A percentile compares a stretch with the other conserved stretches of the same genome.
phyloP scores from a whole-genome alignment of 2,888 invertebrate species.

The Tetropium fuscum region DNA sequence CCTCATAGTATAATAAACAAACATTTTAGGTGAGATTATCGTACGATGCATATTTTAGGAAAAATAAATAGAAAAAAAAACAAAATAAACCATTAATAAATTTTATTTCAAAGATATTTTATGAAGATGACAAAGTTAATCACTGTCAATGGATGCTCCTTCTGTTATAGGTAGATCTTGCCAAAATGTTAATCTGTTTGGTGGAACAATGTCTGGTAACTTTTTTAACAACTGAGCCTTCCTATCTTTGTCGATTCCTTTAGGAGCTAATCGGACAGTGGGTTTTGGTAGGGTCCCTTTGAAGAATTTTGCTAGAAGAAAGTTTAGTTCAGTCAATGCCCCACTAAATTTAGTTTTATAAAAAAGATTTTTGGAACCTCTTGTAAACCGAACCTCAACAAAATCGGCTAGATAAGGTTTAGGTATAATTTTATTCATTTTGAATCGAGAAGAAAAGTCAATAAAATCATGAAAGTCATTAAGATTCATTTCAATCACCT shows the following conservation, averaged over 20 bases:
- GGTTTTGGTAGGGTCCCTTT: background rate
- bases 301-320: background rate
- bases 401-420: conserved; percentile 13
- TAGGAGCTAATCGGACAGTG: background rate
- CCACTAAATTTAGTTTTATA: background rate
- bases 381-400: background rate
- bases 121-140: background rate
- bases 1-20: background rate
- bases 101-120: no score
- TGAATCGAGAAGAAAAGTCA: conserved; percentile 25
- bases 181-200: background rate
- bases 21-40: background rate
- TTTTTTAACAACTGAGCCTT: background rate
- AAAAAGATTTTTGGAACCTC: background rate
- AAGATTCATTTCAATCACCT: conserved; percentile 22
- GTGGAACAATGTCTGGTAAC: background rate
- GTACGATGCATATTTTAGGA: no score
- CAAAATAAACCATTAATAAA: no score
- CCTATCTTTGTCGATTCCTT: background rate
- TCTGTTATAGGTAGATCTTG: background rate
- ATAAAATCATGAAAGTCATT: conserved; percentile 9
- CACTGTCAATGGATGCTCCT: background rate
- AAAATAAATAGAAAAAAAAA: no score
- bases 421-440: conserved; percentile 21
- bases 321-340: background rate